Evolutionary conservation across 2,888 invertebrate genomes (phyloP).

Genomic region (Orchestes rusci): DNA sequence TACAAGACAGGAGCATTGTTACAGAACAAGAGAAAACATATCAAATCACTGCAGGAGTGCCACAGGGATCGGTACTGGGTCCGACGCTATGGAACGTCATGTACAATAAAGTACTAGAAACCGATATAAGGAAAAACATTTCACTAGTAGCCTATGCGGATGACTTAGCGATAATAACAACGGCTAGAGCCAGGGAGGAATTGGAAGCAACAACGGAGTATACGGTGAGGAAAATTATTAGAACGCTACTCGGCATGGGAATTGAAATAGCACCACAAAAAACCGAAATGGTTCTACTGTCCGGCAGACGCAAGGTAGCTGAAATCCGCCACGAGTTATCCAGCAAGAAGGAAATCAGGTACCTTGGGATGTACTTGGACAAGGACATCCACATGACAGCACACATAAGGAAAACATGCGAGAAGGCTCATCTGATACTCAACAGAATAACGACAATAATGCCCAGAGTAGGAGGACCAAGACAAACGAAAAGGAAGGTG

Average conservation of each 20-base stretch:
- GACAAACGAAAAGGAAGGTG: not conserved
- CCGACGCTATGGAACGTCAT: not conserved
- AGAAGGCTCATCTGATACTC: constrained; percentile 11
- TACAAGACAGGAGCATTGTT: not conserved
- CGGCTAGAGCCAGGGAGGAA: not conserved
- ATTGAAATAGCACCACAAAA: constrained; percentile 1
- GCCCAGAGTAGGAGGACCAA: constrained; percentile 8
- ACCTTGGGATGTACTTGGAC: constrained; percentile 9
- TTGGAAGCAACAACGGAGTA: not conserved
- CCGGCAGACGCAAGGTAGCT: not conserved
- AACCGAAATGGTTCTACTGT: not conserved
- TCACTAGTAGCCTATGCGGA: not conserved
- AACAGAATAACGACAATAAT: not conserved
- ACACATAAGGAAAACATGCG: constrained; percentile 10
- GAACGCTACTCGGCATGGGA: not conserved
- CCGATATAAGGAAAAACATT: not conserved
- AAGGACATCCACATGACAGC: constrained; percentile 11
- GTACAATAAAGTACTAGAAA: constrained; percentile 1
- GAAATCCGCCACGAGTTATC: not conserved
- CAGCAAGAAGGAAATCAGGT: not conserved
- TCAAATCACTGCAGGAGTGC: not conserved
- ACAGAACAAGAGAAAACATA: not conserved
- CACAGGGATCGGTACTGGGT: constrained; percentile 1
- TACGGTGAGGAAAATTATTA: not conserved
- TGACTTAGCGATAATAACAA: not conserved